These are phyloP conservation scores for Aethina tumida DNA, from an alignment of 1,140 invertebrate genomes.

Conservation along the genomic window DNA sequence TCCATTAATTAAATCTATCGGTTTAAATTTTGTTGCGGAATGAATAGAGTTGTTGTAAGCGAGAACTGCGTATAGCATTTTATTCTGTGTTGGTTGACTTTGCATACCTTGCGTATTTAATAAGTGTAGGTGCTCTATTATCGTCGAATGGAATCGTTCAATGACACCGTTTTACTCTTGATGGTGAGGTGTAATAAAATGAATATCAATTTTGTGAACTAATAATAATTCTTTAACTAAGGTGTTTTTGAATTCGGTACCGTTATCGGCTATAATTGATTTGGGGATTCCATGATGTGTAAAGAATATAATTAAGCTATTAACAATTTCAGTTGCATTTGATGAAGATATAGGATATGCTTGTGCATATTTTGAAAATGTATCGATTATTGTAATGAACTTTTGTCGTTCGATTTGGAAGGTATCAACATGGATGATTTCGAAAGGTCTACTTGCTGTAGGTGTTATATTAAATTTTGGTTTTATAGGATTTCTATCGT, in stretches of 20 bases:
- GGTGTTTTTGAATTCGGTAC: conserved; percentile 22
- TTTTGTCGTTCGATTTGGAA: conserved; percentile 10
- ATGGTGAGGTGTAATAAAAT: conserved; percentile 31
- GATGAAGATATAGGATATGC: conserved; percentile 10
- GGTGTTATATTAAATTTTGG: conserved; percentile 8
- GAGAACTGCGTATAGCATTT: conserved; percentile 17
- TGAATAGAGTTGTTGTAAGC: conserved; percentile 18
- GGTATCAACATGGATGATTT: conserved; percentile 13
- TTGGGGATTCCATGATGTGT: conserved; percentile 15
- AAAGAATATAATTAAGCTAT: conserved; percentile 18
- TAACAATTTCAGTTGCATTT: conserved; percentile 7
- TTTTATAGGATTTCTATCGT: conserved; percentile 8
- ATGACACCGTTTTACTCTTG: conserved; percentile 29
- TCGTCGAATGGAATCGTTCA: conserved; percentile 21
- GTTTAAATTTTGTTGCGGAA: conserved; percentile 13
- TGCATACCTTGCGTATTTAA: conserved; percentile 19
- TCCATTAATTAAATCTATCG: conserved; percentile 16
- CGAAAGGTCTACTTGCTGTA: conserved; percentile 9
- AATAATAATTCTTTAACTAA: conserved; percentile 19
- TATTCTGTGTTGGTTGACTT: conserved; percentile 6
- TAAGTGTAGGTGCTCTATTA: conserved; percentile 27
- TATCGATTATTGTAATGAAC: conserved; percentile 13
- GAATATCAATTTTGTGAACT: conserved; percentile 26
- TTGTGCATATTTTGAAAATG: conserved; percentile 16
- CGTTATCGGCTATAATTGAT: conserved; percentile 20